Evolutionary conservation across 2,113 vertebrate species (phyloP).

Genomic region (Nothocercus julius): DNA sequence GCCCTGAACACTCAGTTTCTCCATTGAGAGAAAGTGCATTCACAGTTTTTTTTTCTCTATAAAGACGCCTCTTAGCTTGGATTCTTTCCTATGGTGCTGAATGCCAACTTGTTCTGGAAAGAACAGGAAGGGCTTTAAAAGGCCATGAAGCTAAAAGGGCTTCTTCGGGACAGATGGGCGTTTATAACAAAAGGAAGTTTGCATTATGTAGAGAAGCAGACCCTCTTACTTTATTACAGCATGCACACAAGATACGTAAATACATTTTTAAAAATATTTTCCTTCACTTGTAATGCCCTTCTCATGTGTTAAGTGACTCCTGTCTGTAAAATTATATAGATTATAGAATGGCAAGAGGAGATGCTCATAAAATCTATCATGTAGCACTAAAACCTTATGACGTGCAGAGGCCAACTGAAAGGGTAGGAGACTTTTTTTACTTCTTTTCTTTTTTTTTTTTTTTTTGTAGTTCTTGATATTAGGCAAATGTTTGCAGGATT

Average conservation of each 20-base stretch:
- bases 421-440: background rate
- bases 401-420: background rate
- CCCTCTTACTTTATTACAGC: background rate
- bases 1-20: conserved; percentile 37
- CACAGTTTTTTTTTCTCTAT: conserved; percentile 45
- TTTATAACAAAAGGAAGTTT: background rate
- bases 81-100: conserved; percentile 63
- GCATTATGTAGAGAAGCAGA: background rate
- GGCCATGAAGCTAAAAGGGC: background rate
- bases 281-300: background rate
- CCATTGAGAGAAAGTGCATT: conserved; percentile 58
- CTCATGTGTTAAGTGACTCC: background rate
- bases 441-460: background rate
- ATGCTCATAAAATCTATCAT: background rate
- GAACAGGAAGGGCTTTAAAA: conserved; percentile 36
- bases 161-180: background rate
- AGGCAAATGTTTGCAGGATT: background rate
- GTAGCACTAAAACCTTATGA: background rate
- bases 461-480: background rate
- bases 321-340: background rate
- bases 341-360: background rate
- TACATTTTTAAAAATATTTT: background rate
- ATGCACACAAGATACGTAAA: background rate
- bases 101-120: conserved; percentile 59
- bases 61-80: conserved; percentile 70